phyloP scores from a whole-genome alignment of 2,113 vertebrate genomes.

The Myotis davidii region DNA sequence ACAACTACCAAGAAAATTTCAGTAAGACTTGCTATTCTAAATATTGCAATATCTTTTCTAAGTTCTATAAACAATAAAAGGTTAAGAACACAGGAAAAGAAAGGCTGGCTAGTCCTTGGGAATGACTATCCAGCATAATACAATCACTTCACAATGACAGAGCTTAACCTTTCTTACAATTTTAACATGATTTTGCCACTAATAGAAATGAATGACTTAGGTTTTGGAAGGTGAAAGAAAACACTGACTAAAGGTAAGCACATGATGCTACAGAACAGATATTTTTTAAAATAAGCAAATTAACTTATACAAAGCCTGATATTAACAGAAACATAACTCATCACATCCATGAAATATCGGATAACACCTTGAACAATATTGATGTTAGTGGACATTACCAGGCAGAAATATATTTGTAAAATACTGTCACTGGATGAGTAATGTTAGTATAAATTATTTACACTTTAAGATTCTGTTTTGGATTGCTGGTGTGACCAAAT shows the following conservation, averaged over 20 bases:
- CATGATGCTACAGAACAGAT: slow-evolving; percentile 40
- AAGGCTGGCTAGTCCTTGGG: slow-evolving; percentile 69
- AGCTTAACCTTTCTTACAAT: slow-evolving; percentile 68
- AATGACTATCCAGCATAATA: slow-evolving; percentile 63
- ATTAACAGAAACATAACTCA: slow-evolving; percentile 68
- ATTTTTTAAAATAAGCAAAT: slow-evolving; percentile 60
- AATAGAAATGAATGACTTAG: slow-evolving; percentile 58
- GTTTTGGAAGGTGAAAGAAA: background rate
- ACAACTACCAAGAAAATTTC: slow-evolving; percentile 65
- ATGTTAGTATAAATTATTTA: slow-evolving; percentile 82
- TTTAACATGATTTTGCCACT: slow-evolving; percentile 58
- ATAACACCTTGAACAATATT: slow-evolving; percentile 68
- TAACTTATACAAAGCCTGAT: slow-evolving; percentile 57
- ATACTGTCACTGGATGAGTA: slow-evolving; percentile 66
- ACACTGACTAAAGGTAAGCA: slow-evolving; percentile 10
- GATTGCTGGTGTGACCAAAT: slow-evolving; percentile 80
- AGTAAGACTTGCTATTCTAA: slow-evolving; percentile 77
- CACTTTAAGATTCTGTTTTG: slow-evolving; percentile 77
- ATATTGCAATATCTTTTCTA: slow-evolving; percentile 70
- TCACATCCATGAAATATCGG: slow-evolving; percentile 68
- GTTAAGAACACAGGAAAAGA: slow-evolving; percentile 79
- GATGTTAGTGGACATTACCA: slow-evolving; percentile 73
- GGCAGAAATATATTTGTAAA: slow-evolving; percentile 67
- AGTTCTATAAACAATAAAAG: slow-evolving; percentile 77
- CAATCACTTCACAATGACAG: slow-evolving; percentile 56